Conservation (phyloP, 2,113 vertebrate species). For the Stomatorhinus ivindoensis region DNA sequence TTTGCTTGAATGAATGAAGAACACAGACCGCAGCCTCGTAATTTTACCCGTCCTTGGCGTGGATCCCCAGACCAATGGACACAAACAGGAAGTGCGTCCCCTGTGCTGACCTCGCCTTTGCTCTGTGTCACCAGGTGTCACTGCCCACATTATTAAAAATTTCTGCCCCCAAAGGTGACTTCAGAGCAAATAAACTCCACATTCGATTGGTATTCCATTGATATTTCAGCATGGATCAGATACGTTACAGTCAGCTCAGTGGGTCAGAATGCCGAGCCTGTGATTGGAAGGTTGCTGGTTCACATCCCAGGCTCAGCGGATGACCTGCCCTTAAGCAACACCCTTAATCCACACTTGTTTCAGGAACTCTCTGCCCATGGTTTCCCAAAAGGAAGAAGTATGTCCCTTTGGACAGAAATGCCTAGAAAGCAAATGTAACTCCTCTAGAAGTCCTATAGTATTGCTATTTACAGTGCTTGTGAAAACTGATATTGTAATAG, state of each 20-base stretch:
- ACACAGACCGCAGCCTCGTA: background rate
- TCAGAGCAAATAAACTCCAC: background rate
- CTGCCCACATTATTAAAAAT: background rate
- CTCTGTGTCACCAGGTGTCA: background rate
- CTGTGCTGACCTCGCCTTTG: background rate
- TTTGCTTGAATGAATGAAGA: background rate
- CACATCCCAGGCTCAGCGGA: background rate
- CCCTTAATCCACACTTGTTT: background rate
- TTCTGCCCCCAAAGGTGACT: background rate
- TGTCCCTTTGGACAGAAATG: background rate
- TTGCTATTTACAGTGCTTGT: background rate
- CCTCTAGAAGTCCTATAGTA: background rate
- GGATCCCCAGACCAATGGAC: background rate
- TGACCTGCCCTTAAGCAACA: background rate
- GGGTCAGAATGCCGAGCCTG: background rate
- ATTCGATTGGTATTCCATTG: background rate
- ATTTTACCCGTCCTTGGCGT: background rate
- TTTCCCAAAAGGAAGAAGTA: background rate
- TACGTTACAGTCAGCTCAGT: background rate
- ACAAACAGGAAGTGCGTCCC: background rate
- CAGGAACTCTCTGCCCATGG: background rate
- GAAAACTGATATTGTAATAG: background rate
- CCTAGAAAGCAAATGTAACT: background rate
- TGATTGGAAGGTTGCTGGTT: background rate
- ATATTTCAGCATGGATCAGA: background rate